Percentiles rank a stretch among this genome's conserved stretches.
Evolutionary conservation across 1,140 invertebrate species (phyloP).

Genomic region (Mycetomoellerius zeteki): DNA sequence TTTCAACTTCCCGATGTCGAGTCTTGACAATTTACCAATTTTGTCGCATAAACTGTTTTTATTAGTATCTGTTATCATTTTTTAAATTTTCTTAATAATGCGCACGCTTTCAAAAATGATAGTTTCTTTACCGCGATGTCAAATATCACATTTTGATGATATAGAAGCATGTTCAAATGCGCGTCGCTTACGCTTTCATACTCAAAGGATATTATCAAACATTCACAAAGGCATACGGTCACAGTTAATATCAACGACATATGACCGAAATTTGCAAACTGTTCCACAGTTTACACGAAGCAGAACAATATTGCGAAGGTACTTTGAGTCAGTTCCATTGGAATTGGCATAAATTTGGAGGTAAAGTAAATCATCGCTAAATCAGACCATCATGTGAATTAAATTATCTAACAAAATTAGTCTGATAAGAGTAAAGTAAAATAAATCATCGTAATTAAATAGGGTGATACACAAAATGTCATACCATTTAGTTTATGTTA

Average conservation of each 20-base stretch:
- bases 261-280: conserved; percentile 42
- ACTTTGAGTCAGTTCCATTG: not conserved
- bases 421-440: not conserved
- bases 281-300: conserved; percentile 1
- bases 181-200: not conserved
- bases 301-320: not conserved
- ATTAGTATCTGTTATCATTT: not conserved
- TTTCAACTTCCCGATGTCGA: not conserved
- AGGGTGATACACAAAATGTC: no score
- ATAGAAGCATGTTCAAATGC: not conserved
- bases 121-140: not conserved
- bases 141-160: not conserved
- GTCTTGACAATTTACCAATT: not conserved
- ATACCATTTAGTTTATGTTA: no score
- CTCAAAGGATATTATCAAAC: conserved; percentile 26
- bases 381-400: not conserved
- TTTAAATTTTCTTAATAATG: not conserved
- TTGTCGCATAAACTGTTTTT: not conserved
- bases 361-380: not conserved
- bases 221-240: not conserved
- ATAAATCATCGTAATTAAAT: not conserved
- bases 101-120: not conserved
- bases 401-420: no score
- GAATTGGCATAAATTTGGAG: not conserved
- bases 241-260: conserved; percentile 55